Base-by-base conservation (phyloP, 1,140 invertebrate genomes). In the Procambarus virginalis region DNA sequence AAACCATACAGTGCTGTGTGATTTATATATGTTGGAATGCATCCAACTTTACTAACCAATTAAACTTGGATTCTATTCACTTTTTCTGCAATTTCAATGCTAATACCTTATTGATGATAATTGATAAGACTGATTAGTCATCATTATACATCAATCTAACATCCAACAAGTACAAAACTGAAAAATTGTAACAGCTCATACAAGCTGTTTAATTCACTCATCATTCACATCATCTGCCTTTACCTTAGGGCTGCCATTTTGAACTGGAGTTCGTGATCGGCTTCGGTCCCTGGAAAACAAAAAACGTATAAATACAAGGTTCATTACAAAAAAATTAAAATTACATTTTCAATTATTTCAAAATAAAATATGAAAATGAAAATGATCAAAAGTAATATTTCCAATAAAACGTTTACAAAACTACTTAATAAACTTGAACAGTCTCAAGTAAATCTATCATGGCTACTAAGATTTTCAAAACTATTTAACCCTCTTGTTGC, bases 191-290 rank as follows among this genome's bases (percentile, higher is more conserved):
- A 60, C 77, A 45, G 34, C 45, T 81, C 82, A 81, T 51, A 34
- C 46, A 86, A 45, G 85, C 49, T 78, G 45, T n/a, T 49, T 34
- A 89, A 3, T 22, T 89, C 88, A 90, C 22, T 90, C 89, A 90
- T 90, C 89, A 90, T 90, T 70, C n/a, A 46, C 17, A 20, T 90
- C 89, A 49, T 86, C 83, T 34, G 46, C 80, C 70, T 83, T 84
- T 17, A 64, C 20, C 51, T 70, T 86, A 22, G 89, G 89, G 76
- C 89, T 90, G 20, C 89, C 89, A 75, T 90, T 90, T 68, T 85
- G 75, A 51, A 75, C 51, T 20, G 89, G 89, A 45, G 89, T 75
- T 46, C 83, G 49, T 58, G 89, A 90, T n/a, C 89, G 60, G n/a
- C 89, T 90, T 22, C 89, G 46, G 34, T 85, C 77, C 60, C 89